These are phyloP conservation scores for Drosophila setifemur DNA, from an alignment of 1,140 invertebrate genomes.

Conservation along the genomic window DNA sequence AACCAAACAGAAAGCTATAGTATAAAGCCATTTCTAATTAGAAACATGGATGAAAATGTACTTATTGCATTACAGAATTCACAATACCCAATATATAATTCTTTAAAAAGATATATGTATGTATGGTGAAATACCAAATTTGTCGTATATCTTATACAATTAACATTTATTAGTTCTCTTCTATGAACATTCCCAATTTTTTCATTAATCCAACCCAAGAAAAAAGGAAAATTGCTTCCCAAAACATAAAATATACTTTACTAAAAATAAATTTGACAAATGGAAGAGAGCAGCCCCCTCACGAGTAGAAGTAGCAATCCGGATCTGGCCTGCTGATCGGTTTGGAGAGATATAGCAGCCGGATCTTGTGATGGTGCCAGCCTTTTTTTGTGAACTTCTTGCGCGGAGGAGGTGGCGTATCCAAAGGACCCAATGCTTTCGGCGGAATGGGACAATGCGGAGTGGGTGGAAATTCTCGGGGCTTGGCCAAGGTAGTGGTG, in stretches of 20 bases:
- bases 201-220: no score
- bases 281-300: not conserved
- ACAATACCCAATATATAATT: no score
- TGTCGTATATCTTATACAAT: no score
- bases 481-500: constrained; percentile 1
- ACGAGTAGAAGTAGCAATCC: constrained; percentile 5
- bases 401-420: constrained; percentile 21
- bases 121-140: no score
- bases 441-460: constrained; percentile 41
- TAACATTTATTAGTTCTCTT: no score
- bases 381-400: constrained; percentile 36
- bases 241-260: not conserved
- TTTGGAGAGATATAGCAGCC: constrained; percentile 48
- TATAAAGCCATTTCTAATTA: no score
- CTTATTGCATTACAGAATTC: no score
- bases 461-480: constrained; percentile 21
- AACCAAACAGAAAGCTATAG: no score
- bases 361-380: constrained; percentile 46
- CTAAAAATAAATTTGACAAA: not conserved
- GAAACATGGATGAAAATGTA: no score
- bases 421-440: constrained; percentile 3
- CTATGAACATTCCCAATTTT: no score
- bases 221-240: no score
- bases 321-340: not conserved
- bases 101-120: no score